A percentile compares a stretch with the other conserved stretches of the same genome.
These are phyloP conservation scores for Limnephilus lunatus DNA, from an alignment of 2,888 invertebrate species.

Conservation along the genomic window DNA sequence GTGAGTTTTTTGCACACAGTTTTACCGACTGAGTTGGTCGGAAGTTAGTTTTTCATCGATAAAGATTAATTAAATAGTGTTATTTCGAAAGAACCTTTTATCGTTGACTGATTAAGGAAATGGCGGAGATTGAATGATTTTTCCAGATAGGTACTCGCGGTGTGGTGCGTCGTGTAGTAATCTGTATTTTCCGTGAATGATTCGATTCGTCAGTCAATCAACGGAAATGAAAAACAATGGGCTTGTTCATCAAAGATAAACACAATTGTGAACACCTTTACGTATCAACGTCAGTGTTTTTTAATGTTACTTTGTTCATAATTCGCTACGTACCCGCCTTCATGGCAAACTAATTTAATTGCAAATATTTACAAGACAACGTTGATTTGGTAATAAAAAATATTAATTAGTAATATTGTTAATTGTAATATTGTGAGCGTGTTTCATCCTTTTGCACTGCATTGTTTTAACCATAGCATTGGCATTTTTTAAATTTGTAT, in stretches of 20 bases:
- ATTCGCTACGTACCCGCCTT: not conserved
- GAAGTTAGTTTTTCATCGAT: not conserved
- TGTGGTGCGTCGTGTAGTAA: not conserved
- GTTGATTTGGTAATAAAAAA: too few species aligned
- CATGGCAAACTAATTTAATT: too few species aligned
- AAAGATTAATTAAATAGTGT: not conserved
- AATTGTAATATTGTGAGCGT: too few species aligned
- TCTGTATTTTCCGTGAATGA: not conserved
- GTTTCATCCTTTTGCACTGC: too few species aligned
- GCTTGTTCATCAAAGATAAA: not conserved
- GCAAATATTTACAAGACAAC: too few species aligned
- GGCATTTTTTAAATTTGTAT: too few species aligned
- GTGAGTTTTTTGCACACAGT: not conserved
- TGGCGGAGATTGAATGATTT: not conserved
- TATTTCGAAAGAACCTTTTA: not conserved
- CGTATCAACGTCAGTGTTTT: not conserved
- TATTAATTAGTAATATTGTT: too few species aligned
- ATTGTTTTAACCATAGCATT: too few species aligned
- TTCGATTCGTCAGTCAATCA: not conserved
- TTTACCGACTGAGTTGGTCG: not conserved
- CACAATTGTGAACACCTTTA: not conserved
- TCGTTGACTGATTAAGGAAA: constrained; percentile 40
- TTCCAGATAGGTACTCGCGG: not conserved
- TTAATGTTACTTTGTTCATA: not conserved
- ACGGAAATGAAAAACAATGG: not conserved